A percentile compares a stretch with the other conserved stretches of the same genome.
Conservation (phyloP, 2,888 invertebrate species). For the Hyalella azteca region DNA sequence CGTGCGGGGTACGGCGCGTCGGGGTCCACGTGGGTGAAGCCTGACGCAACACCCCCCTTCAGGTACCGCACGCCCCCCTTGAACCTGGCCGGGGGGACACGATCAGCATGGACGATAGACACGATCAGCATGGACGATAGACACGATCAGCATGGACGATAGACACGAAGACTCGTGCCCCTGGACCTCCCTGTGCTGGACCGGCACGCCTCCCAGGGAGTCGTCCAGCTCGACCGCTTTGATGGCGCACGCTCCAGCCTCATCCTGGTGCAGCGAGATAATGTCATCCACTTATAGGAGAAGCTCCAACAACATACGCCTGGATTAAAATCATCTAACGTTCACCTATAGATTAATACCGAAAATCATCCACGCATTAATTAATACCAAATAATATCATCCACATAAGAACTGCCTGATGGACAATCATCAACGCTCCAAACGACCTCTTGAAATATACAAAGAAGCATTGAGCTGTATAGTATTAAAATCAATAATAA, state of each 20-base stretch:
- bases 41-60: conserved; percentile 82
- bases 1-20: conserved; percentile 69
- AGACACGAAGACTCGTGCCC: conserved; percentile 83
- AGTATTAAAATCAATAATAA: no score
- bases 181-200: conserved; percentile 85
- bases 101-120: no score
- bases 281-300: background rate
- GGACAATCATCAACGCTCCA: no score
- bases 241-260: conserved; percentile 68
- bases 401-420: no score
- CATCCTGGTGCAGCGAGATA: conserved; percentile 63
- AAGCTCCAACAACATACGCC: background rate
- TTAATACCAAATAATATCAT: no score
- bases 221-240: conserved; percentile 84
- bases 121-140: no score
- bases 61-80: conserved; percentile 75
- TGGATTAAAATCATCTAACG: background rate
- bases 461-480: no score
- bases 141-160: conserved; percentile 73
- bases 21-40: conserved; percentile 83
- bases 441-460: no score
- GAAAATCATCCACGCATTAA: no score
- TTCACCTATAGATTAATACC: no score
- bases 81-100: conserved; percentile 39
- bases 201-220: conserved; percentile 78